Evolutionary conservation across 2,888 invertebrate species (phyloP), one percentile per base, ranked within the genome.

Genomic region (Spodoptera littoralis): DNA sequence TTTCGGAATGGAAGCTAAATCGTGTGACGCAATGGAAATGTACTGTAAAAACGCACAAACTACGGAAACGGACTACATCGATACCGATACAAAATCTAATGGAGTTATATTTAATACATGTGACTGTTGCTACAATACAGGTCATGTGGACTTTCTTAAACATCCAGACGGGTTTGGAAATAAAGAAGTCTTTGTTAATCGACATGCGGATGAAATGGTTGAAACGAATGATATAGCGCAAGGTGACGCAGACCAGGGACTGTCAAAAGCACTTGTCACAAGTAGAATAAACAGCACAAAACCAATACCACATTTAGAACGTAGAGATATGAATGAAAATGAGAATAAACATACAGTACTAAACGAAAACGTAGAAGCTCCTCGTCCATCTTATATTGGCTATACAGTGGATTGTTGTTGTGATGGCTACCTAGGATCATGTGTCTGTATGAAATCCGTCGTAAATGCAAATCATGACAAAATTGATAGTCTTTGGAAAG

Each of bases 381-480:
- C 50, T 45, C 27, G 58, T 6, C 54, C 60, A 8, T 87, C 89
- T 43, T 89, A 90, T 63, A 79, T 89, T 60, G 91, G 90, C 8
- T 89, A 79, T 59, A 93, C 91, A 5, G 70, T 92, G 42, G 84
- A 89, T 65, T 90, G 91, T 79, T 77, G 84, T 55, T 91, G 92
- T 71, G 82, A 89, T 49, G 63, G 60, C 56, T 73, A 76, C 47
- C 68, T 90, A 50, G 88, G 86, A 27, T 54, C 79, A 3, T 90
- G 91, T 70, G 60, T 82, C 50, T 92, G 92, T 66, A 78, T 83
- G 44, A 92, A 90, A 72, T 86, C 90, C n/a, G 55, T 77, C 11
- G 58, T 84, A 36, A 73, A 80, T 47, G 68, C 73, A 27, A 82
- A 85, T 64, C 78, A 76, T 49, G 76, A 82, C 43, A 83, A 81